Evolutionary conservation across 2,113 vertebrate genomes (phyloP).

Genomic region (Capreolus pygargus): DNA sequence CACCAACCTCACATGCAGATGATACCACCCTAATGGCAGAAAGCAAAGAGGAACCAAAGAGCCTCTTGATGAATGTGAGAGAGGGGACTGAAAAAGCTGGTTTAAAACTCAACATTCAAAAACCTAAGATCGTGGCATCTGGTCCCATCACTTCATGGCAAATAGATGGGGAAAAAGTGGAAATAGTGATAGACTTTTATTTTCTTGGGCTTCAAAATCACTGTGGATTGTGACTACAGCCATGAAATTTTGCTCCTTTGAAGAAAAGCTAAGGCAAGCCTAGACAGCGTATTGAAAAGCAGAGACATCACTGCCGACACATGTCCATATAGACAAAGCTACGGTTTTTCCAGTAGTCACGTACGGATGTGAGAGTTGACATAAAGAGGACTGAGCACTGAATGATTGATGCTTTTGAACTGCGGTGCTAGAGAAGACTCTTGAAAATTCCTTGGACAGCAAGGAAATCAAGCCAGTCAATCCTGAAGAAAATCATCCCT

Average conservation of each 20-base stretch:
- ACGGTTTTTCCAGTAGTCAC: background rate
- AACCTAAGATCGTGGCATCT: background rate
- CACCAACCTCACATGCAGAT: background rate
- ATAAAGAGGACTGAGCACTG: background rate
- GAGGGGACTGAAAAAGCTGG: background rate
- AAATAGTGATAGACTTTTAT: background rate
- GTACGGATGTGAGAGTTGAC: background rate
- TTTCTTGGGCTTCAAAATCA: background rate
- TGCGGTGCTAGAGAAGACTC: background rate
- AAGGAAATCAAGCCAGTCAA: background rate
- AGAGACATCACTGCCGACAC: background rate
- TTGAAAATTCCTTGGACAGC: background rate
- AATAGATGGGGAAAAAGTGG: background rate
- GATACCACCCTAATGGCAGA: background rate
- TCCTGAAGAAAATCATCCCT: background rate
- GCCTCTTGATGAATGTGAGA: background rate
- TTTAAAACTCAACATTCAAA: background rate
- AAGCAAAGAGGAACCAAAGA: background rate
- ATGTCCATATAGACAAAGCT: background rate
- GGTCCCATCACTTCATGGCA: background rate
- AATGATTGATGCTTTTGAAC: background rate
- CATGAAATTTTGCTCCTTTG: background rate
- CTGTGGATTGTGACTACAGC: background rate
- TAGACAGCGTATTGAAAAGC: background rate
- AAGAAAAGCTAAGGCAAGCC: background rate